Evolutionary conservation across 2,113 vertebrate genomes (phyloP), one percentile per base, ranked within the genome.

Genomic region (Ochotona princeps): DNA sequence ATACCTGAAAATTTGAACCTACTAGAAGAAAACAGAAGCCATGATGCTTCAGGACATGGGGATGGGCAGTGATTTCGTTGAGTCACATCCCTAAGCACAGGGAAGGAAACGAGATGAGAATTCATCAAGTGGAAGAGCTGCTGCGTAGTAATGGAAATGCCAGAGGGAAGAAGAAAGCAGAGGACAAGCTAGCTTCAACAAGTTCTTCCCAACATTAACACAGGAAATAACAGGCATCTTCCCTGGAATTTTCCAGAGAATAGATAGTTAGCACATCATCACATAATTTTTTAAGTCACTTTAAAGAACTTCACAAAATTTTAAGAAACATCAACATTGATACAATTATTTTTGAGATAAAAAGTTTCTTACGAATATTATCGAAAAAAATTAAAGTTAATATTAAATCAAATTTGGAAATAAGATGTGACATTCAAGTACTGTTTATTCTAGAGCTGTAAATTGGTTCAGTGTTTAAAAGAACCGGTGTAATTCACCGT

Each of bases 311-410:
- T 83, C 25, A 57, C 35, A 69, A 15, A n/a, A 92, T 20, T 90
- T 88, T 57, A 74, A 85, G 32, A 26, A 6, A 61, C 25, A 85
- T 30, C 1, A 91, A 32, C 32, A 51, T 12, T 81, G 57, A 32
- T 30, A 47, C n/a, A 2, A 76, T 72, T 26, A 47, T 26, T 51
- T 89, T 85, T 54, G 63, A 69, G 85, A 44, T 67, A 11, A 38
- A 85, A 88, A 63, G 83, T 44, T 79, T 75, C 8, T 69, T 49
- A 84, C 60, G 20, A 86, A 35, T 70, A 38, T 1, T 38, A 47
- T 12, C 90, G 32, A 28, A 83, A 91, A 91, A 75, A 28, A 44
- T 21, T 70, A 78, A 96, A 90, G 47, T 73, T 8, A 87, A 35
- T 78, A 60, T 35, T 70, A 81, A 92, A 57, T 57, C 28, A 87